These are phyloP conservation scores for Psittacula cyanocephala DNA, from an alignment of 2,113 vertebrate species.

Conservation along the genomic window DNA sequence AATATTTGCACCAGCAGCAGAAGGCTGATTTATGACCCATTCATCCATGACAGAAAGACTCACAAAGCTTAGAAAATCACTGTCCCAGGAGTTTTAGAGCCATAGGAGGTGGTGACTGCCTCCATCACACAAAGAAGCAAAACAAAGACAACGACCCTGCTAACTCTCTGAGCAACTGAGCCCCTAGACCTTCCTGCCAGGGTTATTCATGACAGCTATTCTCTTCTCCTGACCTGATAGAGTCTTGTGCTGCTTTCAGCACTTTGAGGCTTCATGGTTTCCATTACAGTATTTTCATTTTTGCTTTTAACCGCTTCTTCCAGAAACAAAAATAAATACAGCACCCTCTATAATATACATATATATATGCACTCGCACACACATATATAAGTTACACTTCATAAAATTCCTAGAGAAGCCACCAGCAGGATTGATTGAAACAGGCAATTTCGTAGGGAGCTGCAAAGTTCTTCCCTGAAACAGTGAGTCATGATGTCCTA, in stretches of 20 bases:
- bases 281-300: background rate
- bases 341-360: background rate
- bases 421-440: conserved; percentile 49
- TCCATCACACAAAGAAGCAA: background rate
- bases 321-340: conserved; percentile 5
- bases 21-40: background rate
- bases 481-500: conserved; percentile 57
- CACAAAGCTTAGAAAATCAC: background rate
- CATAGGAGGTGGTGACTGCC: background rate
- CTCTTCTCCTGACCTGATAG: background rate
- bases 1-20: background rate
- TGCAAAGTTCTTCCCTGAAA: conserved; percentile 44
- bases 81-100: background rate
- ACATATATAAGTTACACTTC: conserved; percentile 17
- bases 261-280: background rate
- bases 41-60: background rate
- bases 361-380: background rate
- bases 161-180: background rate
- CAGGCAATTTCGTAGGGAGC: conserved; percentile 24
- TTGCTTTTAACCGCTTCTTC: background rate
- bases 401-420: conserved; percentile 37
- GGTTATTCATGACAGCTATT: background rate
- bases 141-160: background rate
- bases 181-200: background rate
- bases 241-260: background rate